Percentiles rank a stretch among this genome's conserved stretches.
Evolutionary conservation across 2,113 vertebrate genomes (phyloP).

Genomic region (Centropus unirufus): DNA sequence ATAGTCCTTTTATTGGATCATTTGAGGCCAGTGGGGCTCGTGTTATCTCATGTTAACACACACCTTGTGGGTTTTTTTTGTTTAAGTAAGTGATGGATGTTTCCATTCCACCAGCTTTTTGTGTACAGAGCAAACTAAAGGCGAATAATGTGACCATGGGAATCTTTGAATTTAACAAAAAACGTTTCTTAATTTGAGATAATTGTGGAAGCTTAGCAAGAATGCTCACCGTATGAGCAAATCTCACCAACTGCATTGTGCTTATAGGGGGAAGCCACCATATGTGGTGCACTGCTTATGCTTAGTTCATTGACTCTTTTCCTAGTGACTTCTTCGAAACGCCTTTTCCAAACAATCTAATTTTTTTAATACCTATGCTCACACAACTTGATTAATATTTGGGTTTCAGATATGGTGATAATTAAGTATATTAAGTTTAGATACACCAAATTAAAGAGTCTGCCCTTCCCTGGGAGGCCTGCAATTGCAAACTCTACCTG

Average conservation of each 20-base stretch:
- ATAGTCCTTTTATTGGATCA: slow-evolving; percentile 26
- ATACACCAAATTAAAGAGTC: background rate
- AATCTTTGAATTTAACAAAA: slow-evolving; percentile 55
- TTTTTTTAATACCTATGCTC: background rate
- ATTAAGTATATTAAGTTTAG: background rate
- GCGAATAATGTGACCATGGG: slow-evolving; percentile 16
- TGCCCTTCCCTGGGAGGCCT: background rate
- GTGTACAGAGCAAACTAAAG: background rate
- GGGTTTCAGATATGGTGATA: background rate
- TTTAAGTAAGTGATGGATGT: slow-evolving; percentile 48
- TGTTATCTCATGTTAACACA: slow-evolving; percentile 49
- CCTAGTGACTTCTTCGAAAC: background rate
- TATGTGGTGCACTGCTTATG: background rate
- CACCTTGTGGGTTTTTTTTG: slow-evolving; percentile 41
- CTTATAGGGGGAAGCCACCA: background rate
- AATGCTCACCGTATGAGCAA: background rate
- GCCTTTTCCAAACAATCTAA: background rate
- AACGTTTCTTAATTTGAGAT: slow-evolving; percentile 39
- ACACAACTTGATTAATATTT: background rate
- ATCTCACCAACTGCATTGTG: background rate
- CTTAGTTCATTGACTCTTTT: background rate
- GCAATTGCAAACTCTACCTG: background rate
- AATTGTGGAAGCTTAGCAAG: background rate
- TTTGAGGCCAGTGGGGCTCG: slow-evolving; percentile 11
- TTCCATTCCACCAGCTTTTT: slow-evolving; percentile 42